Percentiles rank a stretch among this genome's conserved stretches.
Evolutionary conservation across 2,888 invertebrate species (phyloP).

Genomic region (Pantelozetes paolii): DNA sequence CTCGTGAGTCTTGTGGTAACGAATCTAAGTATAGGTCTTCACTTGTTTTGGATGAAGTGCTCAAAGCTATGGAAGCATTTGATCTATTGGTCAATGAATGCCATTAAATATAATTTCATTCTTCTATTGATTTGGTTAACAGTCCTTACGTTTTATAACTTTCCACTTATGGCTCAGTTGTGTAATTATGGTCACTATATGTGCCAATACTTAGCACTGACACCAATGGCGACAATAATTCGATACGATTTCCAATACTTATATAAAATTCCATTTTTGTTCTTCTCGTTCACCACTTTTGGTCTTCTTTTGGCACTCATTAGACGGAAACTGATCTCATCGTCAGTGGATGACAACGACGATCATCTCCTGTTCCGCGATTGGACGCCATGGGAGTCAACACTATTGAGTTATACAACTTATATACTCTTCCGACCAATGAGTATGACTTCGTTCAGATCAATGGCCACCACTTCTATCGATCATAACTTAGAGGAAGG

Average conservation of each 20-base stretch:
- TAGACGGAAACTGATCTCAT: conserved; percentile 41
- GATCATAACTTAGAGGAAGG: conserved; percentile 53
- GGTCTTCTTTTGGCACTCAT: conserved; percentile 46
- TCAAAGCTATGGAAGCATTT: conserved; percentile 52
- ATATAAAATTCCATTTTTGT: conserved; percentile 48
- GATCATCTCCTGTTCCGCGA: conserved; percentile 46
- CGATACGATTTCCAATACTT: conserved; percentile 32
- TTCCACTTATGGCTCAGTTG: conserved; percentile 23
- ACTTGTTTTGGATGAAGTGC: conserved; percentile 53
- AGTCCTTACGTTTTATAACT: conserved; percentile 53
- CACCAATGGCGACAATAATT: conserved; percentile 9
- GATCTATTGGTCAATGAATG: conserved; percentile 51
- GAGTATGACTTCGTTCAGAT: conserved; percentile 48
- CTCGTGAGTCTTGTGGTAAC: conserved; percentile 54
- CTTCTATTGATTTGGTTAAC: conserved; percentile 55
- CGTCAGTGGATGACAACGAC: conserved; percentile 32
- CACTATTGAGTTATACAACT: conserved; percentile 47
- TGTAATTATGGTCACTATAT: background rate
- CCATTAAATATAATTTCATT: conserved; percentile 55
- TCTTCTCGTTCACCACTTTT: conserved; percentile 43
- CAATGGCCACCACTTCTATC: conserved; percentile 49
- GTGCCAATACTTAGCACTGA: conserved; percentile 8
- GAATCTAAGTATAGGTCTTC: conserved; percentile 55
- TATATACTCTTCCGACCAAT: conserved; percentile 52
- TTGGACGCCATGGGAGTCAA: conserved; percentile 53